Evolutionary conservation across 2,113 vertebrate genomes (phyloP), one percentile per base, ranked within the genome.

Genomic region (Lycaon pictus): DNA sequence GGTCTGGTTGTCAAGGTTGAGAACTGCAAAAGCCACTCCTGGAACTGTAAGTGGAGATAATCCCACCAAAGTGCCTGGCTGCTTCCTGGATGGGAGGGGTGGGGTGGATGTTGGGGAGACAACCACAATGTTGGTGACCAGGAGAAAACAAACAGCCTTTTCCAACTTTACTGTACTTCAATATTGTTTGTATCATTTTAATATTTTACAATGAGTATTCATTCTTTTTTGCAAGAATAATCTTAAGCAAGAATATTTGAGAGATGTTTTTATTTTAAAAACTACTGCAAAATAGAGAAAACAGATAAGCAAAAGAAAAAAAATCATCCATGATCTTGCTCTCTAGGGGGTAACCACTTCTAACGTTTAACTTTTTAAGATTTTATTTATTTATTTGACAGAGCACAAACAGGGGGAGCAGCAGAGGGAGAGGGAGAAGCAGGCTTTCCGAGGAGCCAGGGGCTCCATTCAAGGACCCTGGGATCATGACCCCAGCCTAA

Each of bases 171-270:
- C 48, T 91, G 11, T 83, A 43, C 4, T 83, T 58, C 60, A 53
- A 89, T 56, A 37, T 80, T 92, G 71, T 86, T 81, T 65, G 9
- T 29, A 48, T 81, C 55, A 32, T 80, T 92, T 76, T 65, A 76
- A 77, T 84, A 62, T 85, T 89, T 96, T 67, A 88, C 43, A 69
- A 1, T 53, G 10, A 72, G 25, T 63, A 60, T 85, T 91, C 53
- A 65, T 71, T 91, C 76, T 19, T 88, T 88, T 95, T 80, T 88
- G 35, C 65, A 88, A 88, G 11, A n/a, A 69, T 69, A n/a, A 35
- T 35, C 67, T n/a, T 69, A 95, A 88, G 87, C 48, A 83, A 90
- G 90, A 51, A 32, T 82, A 48, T 32, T 76, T 43, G 43, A 86
- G 85, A 53, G 67, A 37, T 87, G 53, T 80, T 79, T 93, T 82